Evolutionary conservation across 2,888 invertebrate species (phyloP).

Genomic region (Alsophila aescularia): DNA sequence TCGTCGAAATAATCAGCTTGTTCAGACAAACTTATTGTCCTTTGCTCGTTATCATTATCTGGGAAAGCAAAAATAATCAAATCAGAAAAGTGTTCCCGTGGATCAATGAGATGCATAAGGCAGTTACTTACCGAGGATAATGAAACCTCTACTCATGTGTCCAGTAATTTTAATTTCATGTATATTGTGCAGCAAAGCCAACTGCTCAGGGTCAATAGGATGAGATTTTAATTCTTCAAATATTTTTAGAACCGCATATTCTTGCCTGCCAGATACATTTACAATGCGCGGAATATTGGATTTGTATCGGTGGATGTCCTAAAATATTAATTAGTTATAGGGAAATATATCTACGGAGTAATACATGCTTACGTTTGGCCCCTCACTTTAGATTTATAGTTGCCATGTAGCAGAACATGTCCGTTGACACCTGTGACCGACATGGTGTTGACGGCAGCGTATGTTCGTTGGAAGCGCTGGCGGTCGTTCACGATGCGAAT

Average conservation of each 20-base stretch:
- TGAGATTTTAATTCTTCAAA: conserved; percentile 52
- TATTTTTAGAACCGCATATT: conserved; percentile 56
- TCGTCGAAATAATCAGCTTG: conserved; percentile 57
- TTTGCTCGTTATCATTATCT: conserved; percentile 53
- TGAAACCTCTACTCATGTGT: conserved; percentile 85
- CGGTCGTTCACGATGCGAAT: conserved; percentile 84
- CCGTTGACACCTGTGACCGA: conserved; percentile 58
- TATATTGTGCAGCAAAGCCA: conserved; percentile 70
- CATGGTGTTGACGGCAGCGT: conserved; percentile 57
- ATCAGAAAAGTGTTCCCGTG: neutral
- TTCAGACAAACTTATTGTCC: conserved; percentile 55
- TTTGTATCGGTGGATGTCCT: conserved; percentile 40
- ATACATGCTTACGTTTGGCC: neutral
- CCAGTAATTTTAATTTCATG: conserved; percentile 69
- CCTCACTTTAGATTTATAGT: conserved; percentile 50
- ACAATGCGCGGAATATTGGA: conserved; percentile 73
- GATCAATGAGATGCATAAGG: conserved; percentile 18
- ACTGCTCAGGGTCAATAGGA: conserved; percentile 71
- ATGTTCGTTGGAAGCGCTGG: conserved; percentile 81
- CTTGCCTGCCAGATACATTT: conserved; percentile 81
- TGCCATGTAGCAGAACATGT: conserved; percentile 28
- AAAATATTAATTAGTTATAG: neutral
- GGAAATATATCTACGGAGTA: neutral
- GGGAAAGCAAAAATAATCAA: neutral
- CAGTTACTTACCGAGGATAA: conserved; percentile 65